Conservation (phyloP, 2,888 invertebrate genomes). For the Parapristionchus giblindavisi region DNA sequence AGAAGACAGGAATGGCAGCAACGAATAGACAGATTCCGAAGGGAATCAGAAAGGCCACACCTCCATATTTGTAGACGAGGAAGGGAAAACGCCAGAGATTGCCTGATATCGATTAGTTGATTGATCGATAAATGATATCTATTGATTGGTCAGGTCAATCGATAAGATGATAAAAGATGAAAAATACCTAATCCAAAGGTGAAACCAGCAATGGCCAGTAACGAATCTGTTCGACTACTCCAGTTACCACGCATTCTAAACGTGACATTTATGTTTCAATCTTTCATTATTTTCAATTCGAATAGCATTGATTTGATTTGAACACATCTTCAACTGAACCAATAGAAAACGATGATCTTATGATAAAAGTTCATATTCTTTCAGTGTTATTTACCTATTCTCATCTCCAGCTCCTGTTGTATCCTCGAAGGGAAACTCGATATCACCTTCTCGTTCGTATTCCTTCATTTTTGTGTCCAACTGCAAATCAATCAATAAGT, state of each 20-base stretch:
- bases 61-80: slow-evolving; percentile 65
- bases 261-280: not conserved
- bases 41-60: slow-evolving; percentile 81
- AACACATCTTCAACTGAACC: too few species aligned
- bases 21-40: slow-evolving; percentile 81
- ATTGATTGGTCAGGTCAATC: not conserved
- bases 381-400: slow-evolving; percentile 71
- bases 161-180: slow-evolving; percentile 64
- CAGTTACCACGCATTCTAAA: slow-evolving; percentile 70
- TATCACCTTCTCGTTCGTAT: slow-evolving; percentile 64
- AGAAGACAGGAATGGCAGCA: slow-evolving; percentile 24
- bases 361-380: too few species aligned
- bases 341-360: too few species aligned
- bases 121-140: not conserved
- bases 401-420: slow-evolving; percentile 70
- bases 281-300: not conserved
- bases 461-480: slow-evolving; percentile 57
- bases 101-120: slow-evolving; percentile 64
- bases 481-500: too few species aligned
- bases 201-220: slow-evolving; percentile 76
- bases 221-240: slow-evolving; percentile 74
- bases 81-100: slow-evolving; percentile 79
- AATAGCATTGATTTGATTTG: too few species aligned
- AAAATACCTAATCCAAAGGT: slow-evolving; percentile 68
- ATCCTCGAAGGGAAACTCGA: slow-evolving; percentile 70